Conservation (phyloP, 2,797 vertebrate species). For the Hirundo rustica region DNA sequence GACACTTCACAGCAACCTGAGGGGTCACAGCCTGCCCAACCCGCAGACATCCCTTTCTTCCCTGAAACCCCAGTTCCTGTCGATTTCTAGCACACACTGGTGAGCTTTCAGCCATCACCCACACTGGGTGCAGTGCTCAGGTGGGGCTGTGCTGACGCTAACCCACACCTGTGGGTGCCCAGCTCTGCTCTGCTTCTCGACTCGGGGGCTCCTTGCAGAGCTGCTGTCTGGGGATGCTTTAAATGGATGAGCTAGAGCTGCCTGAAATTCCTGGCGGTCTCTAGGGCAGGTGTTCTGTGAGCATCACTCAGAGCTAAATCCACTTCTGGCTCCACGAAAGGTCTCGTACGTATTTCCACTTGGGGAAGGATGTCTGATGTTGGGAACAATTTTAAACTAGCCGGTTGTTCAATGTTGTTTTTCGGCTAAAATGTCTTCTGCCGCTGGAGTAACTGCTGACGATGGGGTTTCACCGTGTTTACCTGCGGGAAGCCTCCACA, state of each 20-base stretch:
- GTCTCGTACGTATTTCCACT: background rate
- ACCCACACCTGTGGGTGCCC: too few species aligned
- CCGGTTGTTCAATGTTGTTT: accelerated
- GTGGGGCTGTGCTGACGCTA: background rate
- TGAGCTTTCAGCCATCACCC: background rate
- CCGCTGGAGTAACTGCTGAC: accelerated
- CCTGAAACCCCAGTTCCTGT: background rate
- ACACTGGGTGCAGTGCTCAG: accelerated
- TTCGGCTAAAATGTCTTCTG: background rate
- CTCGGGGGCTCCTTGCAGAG: background rate
- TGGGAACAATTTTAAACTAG: background rate
- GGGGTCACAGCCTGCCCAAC: accelerated
- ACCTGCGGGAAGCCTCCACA: accelerated
- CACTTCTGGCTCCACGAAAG: accelerated
- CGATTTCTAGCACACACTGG: accelerated
- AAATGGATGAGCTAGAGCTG: background rate
- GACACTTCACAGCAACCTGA: accelerated
- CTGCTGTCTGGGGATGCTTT: background rate
- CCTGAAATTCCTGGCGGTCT: background rate
- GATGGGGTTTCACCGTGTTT: accelerated
- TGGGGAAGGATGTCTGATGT: too few species aligned
- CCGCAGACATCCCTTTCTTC: background rate
- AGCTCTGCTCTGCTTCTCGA: background rate
- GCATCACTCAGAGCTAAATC: background rate
- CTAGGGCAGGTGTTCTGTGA: background rate